These are phyloP conservation scores for Callorhinus ursinus DNA, from an alignment of 2,113 vertebrate genomes.

Conservation along the genomic window DNA sequence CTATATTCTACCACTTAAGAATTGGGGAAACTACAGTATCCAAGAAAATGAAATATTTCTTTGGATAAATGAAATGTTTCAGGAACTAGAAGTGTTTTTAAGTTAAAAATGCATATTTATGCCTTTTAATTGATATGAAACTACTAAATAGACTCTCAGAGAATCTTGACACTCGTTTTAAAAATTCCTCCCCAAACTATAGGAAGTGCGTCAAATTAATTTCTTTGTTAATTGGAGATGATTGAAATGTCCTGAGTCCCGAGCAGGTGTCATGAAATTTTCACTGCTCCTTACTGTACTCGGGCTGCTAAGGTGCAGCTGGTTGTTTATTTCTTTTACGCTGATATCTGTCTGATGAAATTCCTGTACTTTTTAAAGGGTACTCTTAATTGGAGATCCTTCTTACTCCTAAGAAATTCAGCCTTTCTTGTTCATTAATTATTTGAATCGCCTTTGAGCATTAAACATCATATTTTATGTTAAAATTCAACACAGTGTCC, in stretches of 20 bases:
- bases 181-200: neutral
- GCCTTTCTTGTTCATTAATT: conserved; percentile 27
- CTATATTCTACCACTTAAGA: neutral
- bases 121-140: neutral
- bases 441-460: neutral
- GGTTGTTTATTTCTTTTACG: neutral
- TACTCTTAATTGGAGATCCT: neutral
- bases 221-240: neutral
- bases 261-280: neutral
- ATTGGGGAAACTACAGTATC: conserved; percentile 17
- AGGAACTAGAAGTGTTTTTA: neutral
- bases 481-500: neutral
- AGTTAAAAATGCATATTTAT: conserved; percentile 3
- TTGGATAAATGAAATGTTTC: neutral
- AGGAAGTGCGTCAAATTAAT: conserved; percentile 43
- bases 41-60: neutral
- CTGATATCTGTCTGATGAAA: neutral
- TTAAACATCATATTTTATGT: conserved; percentile 22
- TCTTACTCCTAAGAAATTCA: conserved; percentile 22
- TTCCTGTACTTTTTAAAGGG: neutral
- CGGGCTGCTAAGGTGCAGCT: neutral
- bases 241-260: neutral
- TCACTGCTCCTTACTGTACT: neutral
- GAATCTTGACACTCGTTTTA: neutral
- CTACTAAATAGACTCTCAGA: neutral